These are phyloP conservation scores for Urocyon cinereoargenteus DNA, from an alignment of 2,797 vertebrate species.

Conservation along the genomic window DNA sequence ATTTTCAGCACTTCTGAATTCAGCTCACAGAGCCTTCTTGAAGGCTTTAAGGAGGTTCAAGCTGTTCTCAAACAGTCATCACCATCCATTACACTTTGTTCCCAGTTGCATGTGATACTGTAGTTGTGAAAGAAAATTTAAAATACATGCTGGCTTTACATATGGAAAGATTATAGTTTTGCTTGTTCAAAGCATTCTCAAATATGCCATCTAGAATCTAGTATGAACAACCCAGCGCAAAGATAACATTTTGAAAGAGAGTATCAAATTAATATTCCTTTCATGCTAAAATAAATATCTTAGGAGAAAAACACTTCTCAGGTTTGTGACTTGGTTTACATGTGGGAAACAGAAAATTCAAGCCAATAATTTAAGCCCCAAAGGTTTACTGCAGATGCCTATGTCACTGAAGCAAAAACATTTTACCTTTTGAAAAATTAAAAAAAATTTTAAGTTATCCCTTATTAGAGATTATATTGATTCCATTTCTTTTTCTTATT, in stretches of 20 bases:
- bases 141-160: constrained; percentile 68
- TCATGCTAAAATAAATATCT: constrained; percentile 10
- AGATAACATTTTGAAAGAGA: constrained; percentile 45
- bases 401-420: neutral
- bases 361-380: neutral
- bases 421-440: neutral
- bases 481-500: neutral
- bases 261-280: constrained; percentile 34
- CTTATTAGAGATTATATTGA: constrained; percentile 11
- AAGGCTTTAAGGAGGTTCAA: constrained; percentile 91
- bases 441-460: neutral
- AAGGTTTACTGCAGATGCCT: neutral
- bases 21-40: constrained; percentile 92
- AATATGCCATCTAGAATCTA: neutral
- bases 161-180: constrained; percentile 24
- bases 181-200: constrained; percentile 54
- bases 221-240: constrained; percentile 9
- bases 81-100: constrained; percentile 94
- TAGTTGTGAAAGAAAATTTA: constrained; percentile 79
- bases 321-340: constrained; percentile 65
- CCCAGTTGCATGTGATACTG: constrained; percentile 86
- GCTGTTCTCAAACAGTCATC: constrained; percentile 96
- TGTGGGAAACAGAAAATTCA: constrained; percentile 63
- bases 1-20: constrained; percentile 89
- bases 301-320: constrained; percentile 49